Percentiles rank a stretch among this genome's conserved stretches.
Conservation (phyloP, 2,888 invertebrate genomes). For the Eristalinus sepulchralis region DNA sequence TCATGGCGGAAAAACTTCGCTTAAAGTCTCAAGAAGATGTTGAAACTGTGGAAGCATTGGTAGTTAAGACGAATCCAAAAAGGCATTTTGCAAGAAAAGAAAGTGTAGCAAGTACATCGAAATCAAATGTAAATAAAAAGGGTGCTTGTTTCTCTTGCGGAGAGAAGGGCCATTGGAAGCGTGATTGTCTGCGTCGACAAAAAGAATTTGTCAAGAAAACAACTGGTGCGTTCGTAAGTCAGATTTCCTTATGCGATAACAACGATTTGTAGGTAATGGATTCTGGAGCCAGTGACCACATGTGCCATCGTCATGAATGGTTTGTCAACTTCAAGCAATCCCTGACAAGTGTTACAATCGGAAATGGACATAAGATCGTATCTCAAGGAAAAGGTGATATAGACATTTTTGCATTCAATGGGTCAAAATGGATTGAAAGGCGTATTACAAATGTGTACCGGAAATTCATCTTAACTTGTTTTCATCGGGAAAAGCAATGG, state of each 20-base stretch:
- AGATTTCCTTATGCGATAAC: neutral
- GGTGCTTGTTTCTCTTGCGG: slow-evolving; percentile 16
- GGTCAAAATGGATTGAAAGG: slow-evolving; percentile 38
- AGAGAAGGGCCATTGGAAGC: slow-evolving; percentile 15
- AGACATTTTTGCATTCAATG: slow-evolving; percentile 58
- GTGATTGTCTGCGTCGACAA: too few relatives aligned
- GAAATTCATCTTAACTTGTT: slow-evolving; percentile 38
- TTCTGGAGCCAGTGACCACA: slow-evolving; percentile 61
- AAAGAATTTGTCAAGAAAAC: too few relatives aligned
- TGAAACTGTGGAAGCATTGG: too few relatives aligned
- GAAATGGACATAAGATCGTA: slow-evolving; percentile 33
- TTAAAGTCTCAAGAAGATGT: too few relatives aligned
- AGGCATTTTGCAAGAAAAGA: too few relatives aligned
- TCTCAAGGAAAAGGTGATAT: slow-evolving; percentile 55
- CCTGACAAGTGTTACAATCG: slow-evolving; percentile 19
- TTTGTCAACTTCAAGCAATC: slow-evolving; percentile 30
- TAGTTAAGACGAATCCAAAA: too few relatives aligned
- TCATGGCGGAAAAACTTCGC: slow-evolving; percentile 18
- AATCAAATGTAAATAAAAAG: neutral
- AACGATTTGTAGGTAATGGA: slow-evolving; percentile 2
- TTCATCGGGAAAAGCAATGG: slow-evolving; percentile 20
- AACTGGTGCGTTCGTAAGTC: neutral
- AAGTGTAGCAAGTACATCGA: neutral
- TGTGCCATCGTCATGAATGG: slow-evolving; percentile 37
- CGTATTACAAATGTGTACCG: slow-evolving; percentile 54